Conservation (phyloP, 2,113 vertebrate genomes). For the Nannobrachium achirus region DNA sequence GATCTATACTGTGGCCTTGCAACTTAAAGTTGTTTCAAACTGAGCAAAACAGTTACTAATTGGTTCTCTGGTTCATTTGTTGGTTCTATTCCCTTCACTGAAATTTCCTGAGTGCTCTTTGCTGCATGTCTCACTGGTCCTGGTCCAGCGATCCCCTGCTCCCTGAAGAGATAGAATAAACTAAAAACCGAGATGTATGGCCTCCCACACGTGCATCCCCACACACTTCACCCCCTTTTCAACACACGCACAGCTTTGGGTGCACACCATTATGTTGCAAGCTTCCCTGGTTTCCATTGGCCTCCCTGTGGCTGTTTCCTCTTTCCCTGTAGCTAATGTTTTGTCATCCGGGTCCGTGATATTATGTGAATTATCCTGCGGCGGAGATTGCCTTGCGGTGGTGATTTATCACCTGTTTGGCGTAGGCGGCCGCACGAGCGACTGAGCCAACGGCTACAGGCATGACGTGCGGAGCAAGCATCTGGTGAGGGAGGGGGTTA, state of each 20-base stretch:
- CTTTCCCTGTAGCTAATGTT: conserved; percentile 65
- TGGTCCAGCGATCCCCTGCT: conserved; percentile 25
- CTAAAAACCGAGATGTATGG: conserved; percentile 4
- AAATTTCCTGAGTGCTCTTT: no score
- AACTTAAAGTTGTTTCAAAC: no score
- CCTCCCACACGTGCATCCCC: not conserved
- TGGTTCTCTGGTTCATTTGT: not conserved
- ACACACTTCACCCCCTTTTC: no score
- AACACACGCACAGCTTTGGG: not conserved
- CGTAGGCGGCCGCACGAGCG: conserved; percentile 57
- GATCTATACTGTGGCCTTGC: not conserved
- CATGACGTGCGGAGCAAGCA: conserved; percentile 76
- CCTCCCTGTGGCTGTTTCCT: conserved; percentile 44
- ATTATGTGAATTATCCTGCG: conserved; percentile 64
- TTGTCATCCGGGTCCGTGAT: conserved; percentile 69
- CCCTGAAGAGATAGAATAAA: not conserved
- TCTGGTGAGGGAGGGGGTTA: conserved; percentile 78
- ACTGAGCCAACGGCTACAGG: conserved; percentile 59
- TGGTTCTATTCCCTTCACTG: not conserved
- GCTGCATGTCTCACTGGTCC: no score
- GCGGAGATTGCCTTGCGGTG: conserved; percentile 53
- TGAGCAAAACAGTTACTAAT: not conserved
- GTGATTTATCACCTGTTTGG: conserved; percentile 77
- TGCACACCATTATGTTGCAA: conserved; percentile 8
- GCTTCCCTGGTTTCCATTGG: conserved; percentile 6